Percentiles rank a stretch among this genome's conserved stretches.
phyloP scores from a whole-genome alignment of 2,113 vertebrate species.

The Poeciliopsis occidentalis region DNA sequence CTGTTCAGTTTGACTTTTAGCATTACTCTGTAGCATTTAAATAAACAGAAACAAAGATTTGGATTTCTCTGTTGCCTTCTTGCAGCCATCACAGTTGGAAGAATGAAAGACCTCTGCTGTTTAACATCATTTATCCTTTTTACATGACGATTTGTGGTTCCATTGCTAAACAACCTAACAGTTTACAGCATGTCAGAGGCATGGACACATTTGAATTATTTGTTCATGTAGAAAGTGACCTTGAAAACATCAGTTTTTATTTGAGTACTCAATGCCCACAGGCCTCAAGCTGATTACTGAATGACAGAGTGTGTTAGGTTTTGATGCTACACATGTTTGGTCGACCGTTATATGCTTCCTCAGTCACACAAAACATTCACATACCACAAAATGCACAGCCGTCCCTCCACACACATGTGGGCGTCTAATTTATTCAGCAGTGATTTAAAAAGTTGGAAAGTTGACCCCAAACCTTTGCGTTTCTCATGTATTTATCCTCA shows the following conservation, averaged over 20 bases:
- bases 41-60: neutral
- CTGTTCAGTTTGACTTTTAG: neutral
- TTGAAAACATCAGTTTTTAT: conserved; percentile 33
- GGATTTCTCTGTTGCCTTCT: neutral
- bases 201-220: conserved; percentile 46
- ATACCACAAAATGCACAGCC: neutral
- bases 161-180: neutral
- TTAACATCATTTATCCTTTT: conserved; percentile 1
- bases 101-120: neutral
- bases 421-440: conserved; percentile 4
- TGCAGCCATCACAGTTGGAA: neutral
- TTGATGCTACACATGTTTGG: conserved; percentile 47
- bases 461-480: conserved; percentile 32
- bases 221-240: conserved; percentile 36
- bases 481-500: conserved; percentile 33
- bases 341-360: conserved; percentile 36
- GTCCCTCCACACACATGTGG: neutral
- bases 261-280: neutral
- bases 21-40: neutral
- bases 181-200: conserved; percentile 17
- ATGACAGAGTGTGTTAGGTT: conserved; percentile 57
- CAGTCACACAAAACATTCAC: neutral
- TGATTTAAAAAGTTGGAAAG: conserved; percentile 36
- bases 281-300: conserved; percentile 44
- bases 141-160: conserved; percentile 10